Percentiles rank a stretch among this genome's conserved stretches.
Conservation (phyloP, 2,797 vertebrate species). For the Pygocentrus nattereri region DNA sequence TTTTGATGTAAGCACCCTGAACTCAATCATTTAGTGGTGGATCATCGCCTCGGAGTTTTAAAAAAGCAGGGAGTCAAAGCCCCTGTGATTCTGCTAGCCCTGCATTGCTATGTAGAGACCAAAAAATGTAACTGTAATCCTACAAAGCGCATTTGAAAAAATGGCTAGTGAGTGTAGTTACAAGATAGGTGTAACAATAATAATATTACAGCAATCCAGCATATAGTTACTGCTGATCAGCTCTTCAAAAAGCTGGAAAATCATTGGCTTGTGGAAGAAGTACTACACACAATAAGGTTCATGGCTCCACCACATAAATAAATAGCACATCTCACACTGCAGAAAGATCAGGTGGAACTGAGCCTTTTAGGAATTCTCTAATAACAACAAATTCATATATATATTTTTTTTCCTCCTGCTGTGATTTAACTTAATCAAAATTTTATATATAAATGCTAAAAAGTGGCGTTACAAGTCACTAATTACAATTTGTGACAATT, state of each 20-base stretch:
- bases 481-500: background rate
- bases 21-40: no score
- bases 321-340: constrained; percentile 25
- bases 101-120: no score
- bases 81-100: no score
- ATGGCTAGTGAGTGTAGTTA: background rate
- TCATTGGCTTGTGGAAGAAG: constrained; percentile 28
- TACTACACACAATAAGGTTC: constrained; percentile 36
- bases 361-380: constrained; percentile 18
- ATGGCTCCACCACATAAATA: constrained; percentile 41
- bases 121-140: no score
- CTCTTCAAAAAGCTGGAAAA: constrained; percentile 38
- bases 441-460: background rate
- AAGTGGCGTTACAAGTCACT: no score
- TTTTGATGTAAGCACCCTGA: no score
- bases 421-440: background rate
- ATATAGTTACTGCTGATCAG: background rate
- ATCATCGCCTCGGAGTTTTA: no score
- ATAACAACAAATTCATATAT: no score
- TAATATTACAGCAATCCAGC: background rate
- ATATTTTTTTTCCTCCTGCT: no score
- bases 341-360: constrained; percentile 28
- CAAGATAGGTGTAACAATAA: background rate
- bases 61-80: no score
- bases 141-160: background rate